Base-by-base conservation (phyloP, 2,113 vertebrate genomes). In the Tapirus terrestris region DNA sequence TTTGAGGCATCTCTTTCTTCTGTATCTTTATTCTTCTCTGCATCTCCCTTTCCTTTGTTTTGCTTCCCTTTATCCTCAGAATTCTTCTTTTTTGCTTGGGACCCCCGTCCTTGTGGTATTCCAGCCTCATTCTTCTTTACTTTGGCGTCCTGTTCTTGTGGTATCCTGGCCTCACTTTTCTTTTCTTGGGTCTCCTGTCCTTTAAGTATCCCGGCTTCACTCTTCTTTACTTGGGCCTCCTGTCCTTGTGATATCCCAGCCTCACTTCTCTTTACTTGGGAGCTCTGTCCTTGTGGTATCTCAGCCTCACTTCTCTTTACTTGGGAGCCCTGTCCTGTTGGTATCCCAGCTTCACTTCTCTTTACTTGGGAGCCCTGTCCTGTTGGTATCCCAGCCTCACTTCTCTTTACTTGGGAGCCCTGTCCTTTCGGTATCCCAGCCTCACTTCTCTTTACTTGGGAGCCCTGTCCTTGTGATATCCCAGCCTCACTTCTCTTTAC, bases 191-290 rank as follows among this genome's bases (percentile, higher is more conserved):
- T 0, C 2, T 16, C 65, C 27, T n/a, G 48, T n/a, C 20, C 31
- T 87, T 77, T 8, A 13, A 31, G 13, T 39, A 11, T 36, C 39
- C 6, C 0, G 0, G 51, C 5, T 39, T 82, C 13, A 68, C 0
- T 29, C 7, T 31, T 6, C 6, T 60, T 51, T 61, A 1, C 72
- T 23, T 89, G 25, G 9, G 17, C 0, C 5, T 39, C 23, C 4
- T 36, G 60, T 68, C 12, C 29, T 76, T 58, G 3, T 0, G 6
- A 18, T 3, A 4, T 2, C 17, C 2, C 5, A 0, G 0, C 5
- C 4, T 43, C 29, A 6, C 14, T 70, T 2, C 23, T 43, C 5
- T 36, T n/a, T 23, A 0, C 43, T 29, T 60, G 16, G 4, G 8
- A 0, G 0, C n/a, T 27, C 13, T 21, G 83, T 45, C 2, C 43